phyloP scores from a whole-genome alignment of 37 sponge, comb jelly and placozoan genomes.

The Spongilla lacustris region DNA sequence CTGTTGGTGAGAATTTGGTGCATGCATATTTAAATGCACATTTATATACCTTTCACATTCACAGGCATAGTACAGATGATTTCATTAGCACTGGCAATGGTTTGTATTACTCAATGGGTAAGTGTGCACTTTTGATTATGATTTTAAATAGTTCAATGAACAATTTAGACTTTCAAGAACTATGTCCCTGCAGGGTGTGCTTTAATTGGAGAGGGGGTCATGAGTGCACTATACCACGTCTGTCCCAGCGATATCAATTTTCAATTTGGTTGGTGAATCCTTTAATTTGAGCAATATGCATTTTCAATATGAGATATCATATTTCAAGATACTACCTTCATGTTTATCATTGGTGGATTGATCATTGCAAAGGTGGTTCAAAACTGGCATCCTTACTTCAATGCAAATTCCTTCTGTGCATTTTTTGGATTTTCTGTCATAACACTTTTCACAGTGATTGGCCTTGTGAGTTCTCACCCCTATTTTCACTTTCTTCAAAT shows the following conservation, averaged over 20 bases:
- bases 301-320: too few species aligned
- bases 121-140: neutral
- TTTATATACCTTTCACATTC: neutral
- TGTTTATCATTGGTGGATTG: conserved; percentile 78
- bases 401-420: conserved; percentile 59
- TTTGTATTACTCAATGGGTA: neutral
- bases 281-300: neutral
- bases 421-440: conserved; percentile 68
- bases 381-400: conserved; percentile 74
- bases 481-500: too few species aligned
- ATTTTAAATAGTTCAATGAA: neutral
- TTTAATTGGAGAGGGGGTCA: neutral
- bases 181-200: neutral
- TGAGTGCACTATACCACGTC: neutral
- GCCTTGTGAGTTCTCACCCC: conserved; percentile 14
- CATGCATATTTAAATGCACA: neutral
- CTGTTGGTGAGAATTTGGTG: neutral
- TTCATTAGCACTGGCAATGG: neutral
- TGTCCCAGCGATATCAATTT: neutral
- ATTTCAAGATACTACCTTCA: conserved; percentile 70
- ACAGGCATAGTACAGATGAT: neutral
- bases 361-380: conserved; percentile 66
- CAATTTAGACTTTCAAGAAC: too few species aligned
- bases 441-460: conserved; percentile 66
- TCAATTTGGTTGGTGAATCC: neutral